phyloP scores from a whole-genome alignment of 2,797 vertebrate species.

The Paramormyrops hopkinsi region DNA sequence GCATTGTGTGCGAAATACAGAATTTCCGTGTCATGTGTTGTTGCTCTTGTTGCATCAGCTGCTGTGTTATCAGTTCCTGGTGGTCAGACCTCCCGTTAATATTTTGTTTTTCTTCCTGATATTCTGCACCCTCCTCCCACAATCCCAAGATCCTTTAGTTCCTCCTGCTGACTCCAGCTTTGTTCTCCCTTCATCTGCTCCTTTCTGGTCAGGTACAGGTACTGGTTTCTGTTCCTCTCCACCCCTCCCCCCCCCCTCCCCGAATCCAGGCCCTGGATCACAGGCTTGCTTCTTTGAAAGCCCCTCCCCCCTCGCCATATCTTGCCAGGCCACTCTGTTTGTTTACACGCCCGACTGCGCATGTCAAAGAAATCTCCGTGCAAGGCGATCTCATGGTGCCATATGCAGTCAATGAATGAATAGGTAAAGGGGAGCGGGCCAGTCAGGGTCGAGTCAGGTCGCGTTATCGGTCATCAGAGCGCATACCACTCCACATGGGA shows the following conservation, averaged over 20 bases:
- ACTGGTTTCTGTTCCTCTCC: slow-evolving; percentile 63
- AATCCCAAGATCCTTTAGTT: slow-evolving; percentile 84
- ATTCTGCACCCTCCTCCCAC: slow-evolving; percentile 39
- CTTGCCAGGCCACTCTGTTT: neutral
- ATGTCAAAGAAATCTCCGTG: neutral
- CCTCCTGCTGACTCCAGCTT: slow-evolving; percentile 95
- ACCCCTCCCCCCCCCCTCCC: neutral
- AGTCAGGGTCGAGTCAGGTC: neutral
- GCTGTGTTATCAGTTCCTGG: slow-evolving; percentile 28
- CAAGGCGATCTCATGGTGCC: neutral
- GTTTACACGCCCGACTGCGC: neutral
- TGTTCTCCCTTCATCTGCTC: slow-evolving; percentile 71
- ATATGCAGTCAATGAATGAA: neutral
- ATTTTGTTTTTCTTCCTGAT: slow-evolving; percentile 29
- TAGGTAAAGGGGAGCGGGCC: neutral
- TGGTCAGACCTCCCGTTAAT: slow-evolving; percentile 47
- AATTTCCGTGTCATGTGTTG: slow-evolving; percentile 29
- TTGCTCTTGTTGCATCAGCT: slow-evolving; percentile 25
- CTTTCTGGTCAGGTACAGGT: slow-evolving; percentile 72
- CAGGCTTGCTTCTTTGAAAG: neutral
- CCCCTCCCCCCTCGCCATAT: neutral
- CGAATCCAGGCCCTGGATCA: neutral
- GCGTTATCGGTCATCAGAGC: neutral
- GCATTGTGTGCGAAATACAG: neutral
- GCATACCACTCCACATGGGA: neutral